These are phyloP conservation scores for Sipha maydis DNA, from an alignment of 2,888 invertebrate species.

Conservation along the genomic window DNA sequence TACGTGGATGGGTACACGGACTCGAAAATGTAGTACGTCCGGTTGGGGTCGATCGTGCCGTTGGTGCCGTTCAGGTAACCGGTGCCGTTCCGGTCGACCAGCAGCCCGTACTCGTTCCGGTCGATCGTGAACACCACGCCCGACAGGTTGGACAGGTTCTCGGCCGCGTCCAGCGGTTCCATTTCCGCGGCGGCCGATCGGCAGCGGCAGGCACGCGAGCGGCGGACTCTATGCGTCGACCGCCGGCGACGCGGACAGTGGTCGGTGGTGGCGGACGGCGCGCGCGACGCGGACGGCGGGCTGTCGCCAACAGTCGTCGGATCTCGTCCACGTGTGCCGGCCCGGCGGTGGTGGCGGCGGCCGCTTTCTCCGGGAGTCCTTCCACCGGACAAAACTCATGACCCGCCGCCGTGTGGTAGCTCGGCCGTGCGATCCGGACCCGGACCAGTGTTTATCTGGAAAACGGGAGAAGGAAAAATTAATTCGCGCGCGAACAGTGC, in stretches of 20 bases:
- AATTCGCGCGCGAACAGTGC: not conserved
- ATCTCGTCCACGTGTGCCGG: constrained; percentile 62
- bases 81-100: constrained; percentile 67
- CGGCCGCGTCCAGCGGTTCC: not conserved
- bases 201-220: not conserved
- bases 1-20: constrained; percentile 87
- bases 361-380: constrained; percentile 63
- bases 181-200: not conserved
- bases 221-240: not conserved
- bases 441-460: not conserved
- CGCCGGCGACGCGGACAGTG: not conserved
- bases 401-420: not conserved
- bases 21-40: constrained; percentile 71
- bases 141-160: constrained; percentile 47
- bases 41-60: constrained; percentile 69
- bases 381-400: constrained; percentile 64
- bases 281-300: not conserved
- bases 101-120: constrained; percentile 39
- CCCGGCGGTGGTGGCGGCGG: constrained; percentile 63
- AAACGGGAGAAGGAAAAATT: not conserved
- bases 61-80: constrained; percentile 66
- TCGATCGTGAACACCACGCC: constrained; percentile 46
- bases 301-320: constrained; percentile 40
- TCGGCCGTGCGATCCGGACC: not conserved
- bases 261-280: too few relatives aligned